These are phyloP conservation scores for Pampus argenteus DNA, from an alignment of 2,797 vertebrate species.

Conservation along the genomic window DNA sequence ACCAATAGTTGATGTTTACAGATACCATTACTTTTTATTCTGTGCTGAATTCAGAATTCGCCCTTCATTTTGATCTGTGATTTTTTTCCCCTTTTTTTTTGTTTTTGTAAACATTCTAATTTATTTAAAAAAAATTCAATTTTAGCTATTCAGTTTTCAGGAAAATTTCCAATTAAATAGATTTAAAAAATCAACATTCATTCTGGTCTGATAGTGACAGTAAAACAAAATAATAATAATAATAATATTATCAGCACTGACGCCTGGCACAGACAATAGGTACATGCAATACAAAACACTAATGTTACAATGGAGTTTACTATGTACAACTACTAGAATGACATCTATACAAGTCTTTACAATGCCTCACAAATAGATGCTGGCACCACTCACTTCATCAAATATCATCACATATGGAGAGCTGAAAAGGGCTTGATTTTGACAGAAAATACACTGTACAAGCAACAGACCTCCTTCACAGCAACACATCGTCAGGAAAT, in stretches of 20 bases:
- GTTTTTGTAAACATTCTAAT: slow-evolving; percentile 1
- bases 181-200: too few species aligned
- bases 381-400: slow-evolving; percentile 39
- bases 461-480: slow-evolving; percentile 43
- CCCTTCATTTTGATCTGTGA: not conserved
- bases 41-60: slow-evolving; percentile 12
- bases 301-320: slow-evolving; percentile 49
- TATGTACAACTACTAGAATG: slow-evolving; percentile 33
- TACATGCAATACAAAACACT: slow-evolving; percentile 62
- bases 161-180: too few species aligned
- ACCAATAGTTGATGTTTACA: not conserved
- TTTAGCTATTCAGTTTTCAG: slow-evolving; percentile 16
- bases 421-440: slow-evolving; percentile 9
- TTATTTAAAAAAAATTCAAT: slow-evolving; percentile 29
- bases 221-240: slow-evolving; percentile 21
- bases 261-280: slow-evolving; percentile 55
- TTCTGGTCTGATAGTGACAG: slow-evolving; percentile 56
- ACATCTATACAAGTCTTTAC: slow-evolving; percentile 43
- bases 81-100: not conserved
- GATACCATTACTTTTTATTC: not conserved
- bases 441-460: slow-evolving; percentile 30
- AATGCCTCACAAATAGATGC: slow-evolving; percentile 40
- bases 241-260: slow-evolving; percentile 50
- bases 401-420: slow-evolving; percentile 16
- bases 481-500: slow-evolving; percentile 37